These are phyloP conservation scores for Drosophila kikkawai DNA, from an alignment of 1,140 invertebrate species.

Conservation along the genomic window DNA sequence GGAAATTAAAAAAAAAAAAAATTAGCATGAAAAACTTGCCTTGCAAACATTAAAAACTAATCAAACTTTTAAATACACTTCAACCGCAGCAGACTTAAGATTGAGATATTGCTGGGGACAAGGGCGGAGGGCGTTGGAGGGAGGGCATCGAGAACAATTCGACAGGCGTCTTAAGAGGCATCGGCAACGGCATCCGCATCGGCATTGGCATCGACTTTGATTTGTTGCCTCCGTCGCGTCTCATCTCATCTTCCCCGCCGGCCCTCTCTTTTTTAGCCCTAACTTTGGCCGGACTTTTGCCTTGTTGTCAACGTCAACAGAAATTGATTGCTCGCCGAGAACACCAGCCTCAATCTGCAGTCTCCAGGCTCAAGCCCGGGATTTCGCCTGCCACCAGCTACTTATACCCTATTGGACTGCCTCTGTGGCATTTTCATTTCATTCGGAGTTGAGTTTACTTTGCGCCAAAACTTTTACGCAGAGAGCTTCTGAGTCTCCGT, in stretches of 20 bases:
- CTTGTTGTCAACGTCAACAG: conserved; percentile 83
- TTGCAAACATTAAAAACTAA: conserved; percentile 81
- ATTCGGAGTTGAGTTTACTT: conserved; percentile 80
- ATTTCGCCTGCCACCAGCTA: conserved; percentile 10
- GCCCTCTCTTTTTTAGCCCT: conserved; percentile 52
- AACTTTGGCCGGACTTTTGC: conserved; percentile 82
- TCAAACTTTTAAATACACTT: conserved; percentile 84
- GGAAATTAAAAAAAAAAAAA: conserved; percentile 3
- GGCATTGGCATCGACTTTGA: conserved; percentile 66
- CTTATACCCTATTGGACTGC: conserved; percentile 68
- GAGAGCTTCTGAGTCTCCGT: conserved; percentile 48
- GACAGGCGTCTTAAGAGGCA: conserved; percentile 78
- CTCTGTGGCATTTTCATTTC: conserved; percentile 83
- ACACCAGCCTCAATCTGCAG: conserved; percentile 27
- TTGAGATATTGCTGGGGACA: conserved; percentile 51
- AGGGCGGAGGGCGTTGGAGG: background rate
- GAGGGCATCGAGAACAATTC: conserved; percentile 54
- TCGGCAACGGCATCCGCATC: conserved; percentile 23
- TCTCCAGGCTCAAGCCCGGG: conserved; percentile 2
- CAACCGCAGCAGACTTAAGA: conserved; percentile 73
- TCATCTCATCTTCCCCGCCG: conserved; percentile 25
- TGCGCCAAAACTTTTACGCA: conserved; percentile 71
- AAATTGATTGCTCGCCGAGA: conserved; percentile 79
- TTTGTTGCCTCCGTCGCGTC: conserved; percentile 60
- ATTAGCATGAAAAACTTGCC: conserved; percentile 34